Conservation (phyloP, 2,113 vertebrate species). For the rat (Rattus norvegicus) region GRCr8 NC_086026.1:56382501-56383000, state of each 20-base stretch:
- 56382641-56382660: not conserved
- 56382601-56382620: not conserved
- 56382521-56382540: not conserved
- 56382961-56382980: slow-evolving; percentile 4
- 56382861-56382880: slow-evolving; percentile 33
- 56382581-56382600: not conserved
- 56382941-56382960: slow-evolving; percentile 34
- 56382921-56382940: slow-evolving; percentile 10
- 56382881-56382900: slow-evolving; percentile 39
- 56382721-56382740: not conserved
- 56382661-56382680: not conserved
- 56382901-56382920: not conserved
- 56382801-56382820: not conserved
- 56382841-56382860: slow-evolving; percentile 3
- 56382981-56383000: slow-evolving; percentile 37
- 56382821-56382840: slow-evolving; percentile 14
- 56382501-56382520: not conserved
- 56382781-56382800: slow-evolving; percentile 7
- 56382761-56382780: not conserved
- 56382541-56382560: not conserved
- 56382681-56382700: slow-evolving; percentile 18
- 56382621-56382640: not conserved
- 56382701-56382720: not conserved
- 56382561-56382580: not conserved
- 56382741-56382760: not conserved